Evolutionary conservation across 2,888 invertebrate genomes (phyloP).

Genomic region (Dascillus cervinus): DNA sequence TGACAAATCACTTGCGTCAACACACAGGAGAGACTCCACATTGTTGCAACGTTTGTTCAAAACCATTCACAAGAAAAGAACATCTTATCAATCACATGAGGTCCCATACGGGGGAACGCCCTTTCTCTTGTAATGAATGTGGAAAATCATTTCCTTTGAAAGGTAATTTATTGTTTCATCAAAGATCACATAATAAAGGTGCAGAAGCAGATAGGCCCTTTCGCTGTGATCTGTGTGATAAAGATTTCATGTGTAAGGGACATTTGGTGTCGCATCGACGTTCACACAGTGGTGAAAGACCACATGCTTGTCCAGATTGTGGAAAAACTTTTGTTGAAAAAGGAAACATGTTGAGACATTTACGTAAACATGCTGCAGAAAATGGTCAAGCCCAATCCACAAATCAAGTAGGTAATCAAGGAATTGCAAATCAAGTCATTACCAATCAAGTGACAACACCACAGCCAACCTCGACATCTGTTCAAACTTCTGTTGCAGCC

Average conservation of each 20-base stretch:
- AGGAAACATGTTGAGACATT: slow-evolving; percentile 67
- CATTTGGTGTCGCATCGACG: slow-evolving; percentile 76
- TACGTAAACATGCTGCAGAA: slow-evolving; percentile 60
- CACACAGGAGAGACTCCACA: slow-evolving; percentile 66
- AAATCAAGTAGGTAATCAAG: slow-evolving; percentile 28
- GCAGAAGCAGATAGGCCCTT: slow-evolving; percentile 46
- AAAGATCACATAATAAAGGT: slow-evolving; percentile 76
- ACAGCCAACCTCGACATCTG: slow-evolving; percentile 16
- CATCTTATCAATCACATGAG: slow-evolving; percentile 70
- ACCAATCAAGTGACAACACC: slow-evolving; percentile 8
- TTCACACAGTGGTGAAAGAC: slow-evolving; percentile 61
- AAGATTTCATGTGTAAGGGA: slow-evolving; percentile 83
- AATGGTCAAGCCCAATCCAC: slow-evolving; percentile 30
- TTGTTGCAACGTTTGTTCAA: slow-evolving; percentile 65
- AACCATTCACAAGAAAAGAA: slow-evolving; percentile 67
- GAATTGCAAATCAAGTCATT: slow-evolving; percentile 32
- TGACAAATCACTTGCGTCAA: slow-evolving; percentile 63
- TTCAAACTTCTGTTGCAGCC: slow-evolving; percentile 28
- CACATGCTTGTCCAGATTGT: slow-evolving; percentile 61
- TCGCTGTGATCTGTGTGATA: slow-evolving; percentile 75
- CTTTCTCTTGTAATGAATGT: slow-evolving; percentile 76
- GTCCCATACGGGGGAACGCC: slow-evolving; percentile 72
- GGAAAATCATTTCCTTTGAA: slow-evolving; percentile 81
- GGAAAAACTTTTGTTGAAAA: slow-evolving; percentile 75
- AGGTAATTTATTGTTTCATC: slow-evolving; percentile 78